Evolutionary conservation across 2,888 invertebrate species (phyloP).

Genomic region (Caenorhabditis drosophilae): DNA sequence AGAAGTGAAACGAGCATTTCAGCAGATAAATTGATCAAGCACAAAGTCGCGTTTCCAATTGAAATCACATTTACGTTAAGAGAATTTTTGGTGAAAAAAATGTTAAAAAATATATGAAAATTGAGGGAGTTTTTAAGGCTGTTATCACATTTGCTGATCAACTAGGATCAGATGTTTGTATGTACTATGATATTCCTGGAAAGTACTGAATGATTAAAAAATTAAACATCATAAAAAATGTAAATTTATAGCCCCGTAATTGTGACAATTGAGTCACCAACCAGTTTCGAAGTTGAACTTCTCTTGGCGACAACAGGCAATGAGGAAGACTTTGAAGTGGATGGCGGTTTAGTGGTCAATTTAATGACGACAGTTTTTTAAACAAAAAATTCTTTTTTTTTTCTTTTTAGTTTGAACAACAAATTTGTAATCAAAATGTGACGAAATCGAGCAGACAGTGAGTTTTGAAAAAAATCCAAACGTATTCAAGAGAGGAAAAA

Average conservation of each 20-base stretch:
- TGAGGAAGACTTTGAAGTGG: conserved; percentile 32
- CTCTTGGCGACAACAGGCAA: conserved; percentile 18
- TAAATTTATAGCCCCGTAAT: conserved; percentile 13
- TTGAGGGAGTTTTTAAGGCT: conserved; percentile 4
- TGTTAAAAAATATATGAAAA: background rate
- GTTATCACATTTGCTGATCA: conserved; percentile 32
- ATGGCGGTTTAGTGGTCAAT: conserved; percentile 25
- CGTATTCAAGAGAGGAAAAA: too few relatives aligned
- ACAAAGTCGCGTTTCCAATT: conserved; percentile 11
- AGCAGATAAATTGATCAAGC: conserved; percentile 15
- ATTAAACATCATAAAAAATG: background rate
- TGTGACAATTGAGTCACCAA: conserved; percentile 24
- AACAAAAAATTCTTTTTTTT: background rate
- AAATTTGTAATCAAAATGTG: too few relatives aligned
- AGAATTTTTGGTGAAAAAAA: conserved; percentile 17
- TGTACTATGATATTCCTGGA: conserved; percentile 33
- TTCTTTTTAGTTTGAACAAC: background rate
- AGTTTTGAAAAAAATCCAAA: too few relatives aligned
- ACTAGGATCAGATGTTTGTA: conserved; percentile 16
- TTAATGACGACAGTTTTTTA: too few relatives aligned
- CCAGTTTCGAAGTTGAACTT: conserved; percentile 29
- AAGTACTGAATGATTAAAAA: conserved; percentile 1
- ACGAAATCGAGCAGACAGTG: too few relatives aligned
- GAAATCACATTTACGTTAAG: conserved; percentile 26
- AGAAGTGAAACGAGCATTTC: conserved; percentile 25